phyloP scores from a whole-genome alignment of 2,113 vertebrate genomes.

The Caranx melampygus region DNA sequence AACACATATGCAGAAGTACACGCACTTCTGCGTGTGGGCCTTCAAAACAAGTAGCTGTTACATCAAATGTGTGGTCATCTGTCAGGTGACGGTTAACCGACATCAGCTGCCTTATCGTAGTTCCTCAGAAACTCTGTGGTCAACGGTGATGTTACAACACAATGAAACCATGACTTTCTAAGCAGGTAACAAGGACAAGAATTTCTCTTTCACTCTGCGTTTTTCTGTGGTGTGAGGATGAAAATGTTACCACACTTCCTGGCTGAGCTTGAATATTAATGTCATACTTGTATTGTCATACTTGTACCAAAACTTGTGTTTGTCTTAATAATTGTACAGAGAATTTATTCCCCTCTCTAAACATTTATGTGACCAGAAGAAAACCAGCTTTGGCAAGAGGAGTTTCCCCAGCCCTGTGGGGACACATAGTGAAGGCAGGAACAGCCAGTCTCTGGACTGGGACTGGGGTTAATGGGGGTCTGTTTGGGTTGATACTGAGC shows the following conservation, averaged over 20 bases:
- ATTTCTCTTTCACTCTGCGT: background rate
- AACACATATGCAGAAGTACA: background rate
- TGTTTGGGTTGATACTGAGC: constrained; percentile 71
- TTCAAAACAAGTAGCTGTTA: constrained; percentile 1
- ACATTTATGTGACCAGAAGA: constrained; percentile 21
- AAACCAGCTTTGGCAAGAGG: constrained; percentile 4
- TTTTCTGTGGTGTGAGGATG: background rate
- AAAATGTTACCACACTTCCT: background rate
- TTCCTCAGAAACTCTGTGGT: constrained; percentile 70
- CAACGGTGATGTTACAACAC: constrained; percentile 28
- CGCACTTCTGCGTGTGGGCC: background rate
- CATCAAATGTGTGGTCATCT: background rate
- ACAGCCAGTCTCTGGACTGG: constrained; percentile 17
- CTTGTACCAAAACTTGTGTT: background rate
- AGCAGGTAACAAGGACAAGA: background rate
- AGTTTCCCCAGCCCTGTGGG: constrained; percentile 40
- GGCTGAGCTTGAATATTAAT: background rate
- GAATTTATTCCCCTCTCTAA: constrained; percentile 12
- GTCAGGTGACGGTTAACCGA: constrained; percentile 47
- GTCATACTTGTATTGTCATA: background rate
- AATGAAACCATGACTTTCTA: constrained; percentile 5
- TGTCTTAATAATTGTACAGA: background rate
- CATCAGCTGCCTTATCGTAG: constrained; percentile 45
- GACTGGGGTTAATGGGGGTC: constrained; percentile 51
- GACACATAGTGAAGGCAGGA: constrained; percentile 11